Evolutionary conservation across 2,113 vertebrate genomes (phyloP).

Genomic region (Butorides virescens): DNA sequence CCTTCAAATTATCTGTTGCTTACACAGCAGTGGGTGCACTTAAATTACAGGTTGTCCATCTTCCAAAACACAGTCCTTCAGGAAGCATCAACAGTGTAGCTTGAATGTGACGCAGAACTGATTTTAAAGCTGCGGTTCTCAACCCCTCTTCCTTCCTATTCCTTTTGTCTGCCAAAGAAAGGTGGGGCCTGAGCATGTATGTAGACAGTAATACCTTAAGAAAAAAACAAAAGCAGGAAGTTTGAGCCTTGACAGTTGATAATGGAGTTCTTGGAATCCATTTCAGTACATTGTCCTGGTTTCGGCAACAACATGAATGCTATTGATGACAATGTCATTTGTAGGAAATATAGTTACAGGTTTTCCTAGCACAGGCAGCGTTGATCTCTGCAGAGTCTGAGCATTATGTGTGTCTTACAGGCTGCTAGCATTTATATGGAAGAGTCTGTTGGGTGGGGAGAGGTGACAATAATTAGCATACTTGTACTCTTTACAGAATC

Average conservation of each 20-base stretch:
- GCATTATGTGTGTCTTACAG: neutral
- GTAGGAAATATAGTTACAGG: neutral
- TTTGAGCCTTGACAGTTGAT: neutral
- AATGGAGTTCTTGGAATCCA: neutral
- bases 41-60: neutral
- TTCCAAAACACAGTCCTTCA: neutral
- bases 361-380: neutral
- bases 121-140: neutral
- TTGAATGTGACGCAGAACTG: accelerated
- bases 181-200: neutral
- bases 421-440: neutral
- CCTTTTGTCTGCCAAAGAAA: neutral
- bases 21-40: neutral
- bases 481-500: neutral
- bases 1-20: neutral
- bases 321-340: neutral
- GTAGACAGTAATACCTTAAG: neutral
- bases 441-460: neutral
- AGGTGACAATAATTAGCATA: neutral
- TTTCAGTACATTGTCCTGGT: neutral
- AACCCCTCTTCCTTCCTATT: neutral
- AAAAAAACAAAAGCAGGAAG: neutral
- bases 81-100: neutral
- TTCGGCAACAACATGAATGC: no score
- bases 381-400: neutral